phyloP scores from a whole-genome alignment of 1,140 invertebrate species.

The Onthophagus taurus region DNA sequence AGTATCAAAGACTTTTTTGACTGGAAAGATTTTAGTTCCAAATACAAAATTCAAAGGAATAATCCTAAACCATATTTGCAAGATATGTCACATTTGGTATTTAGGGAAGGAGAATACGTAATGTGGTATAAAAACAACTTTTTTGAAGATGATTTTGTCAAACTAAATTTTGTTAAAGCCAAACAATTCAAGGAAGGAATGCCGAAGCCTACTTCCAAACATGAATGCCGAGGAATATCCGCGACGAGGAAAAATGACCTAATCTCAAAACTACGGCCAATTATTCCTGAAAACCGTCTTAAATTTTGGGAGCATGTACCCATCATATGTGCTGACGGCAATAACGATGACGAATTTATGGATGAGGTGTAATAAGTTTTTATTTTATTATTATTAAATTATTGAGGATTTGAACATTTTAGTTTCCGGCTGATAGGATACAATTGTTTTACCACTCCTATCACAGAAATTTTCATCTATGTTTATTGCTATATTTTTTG shows the following conservation, averaged over 20 bases:
- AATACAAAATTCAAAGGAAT: neutral
- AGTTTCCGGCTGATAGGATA: no score
- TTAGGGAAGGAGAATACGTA: neutral
- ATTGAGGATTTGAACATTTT: neutral
- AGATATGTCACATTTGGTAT: conserved; percentile 1
- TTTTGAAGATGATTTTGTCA: neutral
- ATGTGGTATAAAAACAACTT: neutral
- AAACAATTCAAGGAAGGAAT: neutral
- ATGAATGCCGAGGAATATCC: neutral
- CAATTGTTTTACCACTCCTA: no score
- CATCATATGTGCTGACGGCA: neutral
- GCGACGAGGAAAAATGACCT: neutral
- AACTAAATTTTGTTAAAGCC: neutral
- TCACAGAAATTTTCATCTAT: no score
- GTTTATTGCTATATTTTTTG: no score
- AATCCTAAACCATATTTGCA: neutral
- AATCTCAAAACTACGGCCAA: neutral
- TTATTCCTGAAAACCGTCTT: neutral
- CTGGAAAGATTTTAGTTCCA: conserved; percentile 6
- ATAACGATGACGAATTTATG: neutral
- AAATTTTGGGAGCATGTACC: neutral
- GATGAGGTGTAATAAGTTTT: no score
- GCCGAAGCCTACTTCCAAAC: neutral
- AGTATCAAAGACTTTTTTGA: neutral
- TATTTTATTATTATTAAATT: neutral